These are phyloP conservation scores for Physella acuta DNA, from an alignment of 1,140 invertebrate genomes.

Conservation along the genomic window DNA sequence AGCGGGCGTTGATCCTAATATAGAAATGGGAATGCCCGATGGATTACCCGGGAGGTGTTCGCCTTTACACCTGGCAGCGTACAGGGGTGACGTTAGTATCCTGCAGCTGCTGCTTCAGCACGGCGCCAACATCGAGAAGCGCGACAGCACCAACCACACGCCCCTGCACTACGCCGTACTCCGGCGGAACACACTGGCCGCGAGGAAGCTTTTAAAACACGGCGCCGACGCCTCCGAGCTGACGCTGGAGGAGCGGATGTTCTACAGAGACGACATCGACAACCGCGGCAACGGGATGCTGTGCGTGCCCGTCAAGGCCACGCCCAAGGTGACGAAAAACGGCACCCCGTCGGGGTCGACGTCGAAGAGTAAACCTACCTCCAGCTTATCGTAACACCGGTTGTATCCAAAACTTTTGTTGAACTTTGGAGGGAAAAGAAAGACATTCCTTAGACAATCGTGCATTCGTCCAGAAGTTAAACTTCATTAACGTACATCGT, in stretches of 20 bases:
- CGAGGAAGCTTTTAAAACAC: slow-evolving; percentile 42
- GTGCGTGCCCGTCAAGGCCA: slow-evolving; percentile 21
- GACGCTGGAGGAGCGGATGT: slow-evolving; percentile 18
- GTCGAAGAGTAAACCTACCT: too few species aligned
- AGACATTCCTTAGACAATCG: too few species aligned
- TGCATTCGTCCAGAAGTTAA: too few species aligned
- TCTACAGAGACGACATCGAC: slow-evolving; percentile 23
- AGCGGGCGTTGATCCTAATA: slow-evolving; percentile 40
- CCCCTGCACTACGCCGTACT: slow-evolving; percentile 45
- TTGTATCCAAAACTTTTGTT: too few species aligned
- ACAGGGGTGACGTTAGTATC: slow-evolving; percentile 51
- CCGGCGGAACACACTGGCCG: slow-evolving; percentile 42
- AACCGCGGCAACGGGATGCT: neutral
- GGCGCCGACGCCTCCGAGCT: slow-evolving; percentile 40
- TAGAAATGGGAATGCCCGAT: slow-evolving; percentile 46
- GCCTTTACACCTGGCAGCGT: slow-evolving; percentile 49
- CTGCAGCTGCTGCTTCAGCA: slow-evolving; percentile 43
- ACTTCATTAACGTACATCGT: too few species aligned
- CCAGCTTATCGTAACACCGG: too few species aligned
- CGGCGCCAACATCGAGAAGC: slow-evolving; percentile 35
- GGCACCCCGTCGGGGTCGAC: too few species aligned
- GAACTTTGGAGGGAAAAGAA: too few species aligned
- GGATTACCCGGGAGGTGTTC: slow-evolving; percentile 46
- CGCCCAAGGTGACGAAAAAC: neutral
- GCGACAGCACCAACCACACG: slow-evolving; percentile 35